Conservation (phyloP, 1,140 invertebrate species). For the Hermetia illucens region DNA sequence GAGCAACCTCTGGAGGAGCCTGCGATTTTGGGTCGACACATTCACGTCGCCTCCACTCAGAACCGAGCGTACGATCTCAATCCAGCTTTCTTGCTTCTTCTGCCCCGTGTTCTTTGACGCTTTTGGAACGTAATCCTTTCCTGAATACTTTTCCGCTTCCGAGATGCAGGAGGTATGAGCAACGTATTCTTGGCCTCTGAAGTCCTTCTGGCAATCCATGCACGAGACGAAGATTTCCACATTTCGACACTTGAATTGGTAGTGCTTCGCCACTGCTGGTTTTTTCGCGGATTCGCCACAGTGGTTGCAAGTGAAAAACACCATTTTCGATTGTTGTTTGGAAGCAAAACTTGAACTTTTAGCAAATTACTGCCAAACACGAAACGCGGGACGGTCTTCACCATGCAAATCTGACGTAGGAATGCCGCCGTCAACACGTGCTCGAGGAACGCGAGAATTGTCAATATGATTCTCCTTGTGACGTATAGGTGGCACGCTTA, state of each 20-base stretch:
- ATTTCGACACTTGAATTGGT: constrained; percentile 49
- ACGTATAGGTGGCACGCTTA: too few species aligned
- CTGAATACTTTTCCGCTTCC: constrained; percentile 82
- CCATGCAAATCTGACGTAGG: too few species aligned
- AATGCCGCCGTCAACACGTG: too few species aligned
- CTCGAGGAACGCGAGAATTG: too few species aligned
- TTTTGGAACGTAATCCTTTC: constrained; percentile 64
- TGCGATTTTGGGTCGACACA: constrained; percentile 39
- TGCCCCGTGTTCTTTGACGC: constrained; percentile 68
- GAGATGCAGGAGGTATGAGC: constrained; percentile 81
- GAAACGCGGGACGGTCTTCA: too few species aligned
- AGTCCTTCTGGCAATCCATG: constrained; percentile 82
- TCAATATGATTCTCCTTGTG: too few species aligned
- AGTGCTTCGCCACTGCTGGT: constrained; percentile 83
- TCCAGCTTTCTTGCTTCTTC: constrained; percentile 79
- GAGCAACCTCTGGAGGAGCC: constrained; percentile 53
- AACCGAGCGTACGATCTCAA: constrained; percentile 63
- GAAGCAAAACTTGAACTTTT: too few species aligned
- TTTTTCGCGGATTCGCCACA: constrained; percentile 85
- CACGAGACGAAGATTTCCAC: constrained; percentile 51
- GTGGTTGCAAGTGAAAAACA: constrained; percentile 80
- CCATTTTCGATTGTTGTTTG: too few species aligned
- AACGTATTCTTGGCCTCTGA: constrained; percentile 64
- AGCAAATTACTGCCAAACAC: too few species aligned
- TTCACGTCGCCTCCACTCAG: constrained; percentile 40